Evolutionary conservation across 2,888 invertebrate species (phyloP), one percentile per base, ranked within the genome.

Genomic region (Trachelus iudaicus): DNA sequence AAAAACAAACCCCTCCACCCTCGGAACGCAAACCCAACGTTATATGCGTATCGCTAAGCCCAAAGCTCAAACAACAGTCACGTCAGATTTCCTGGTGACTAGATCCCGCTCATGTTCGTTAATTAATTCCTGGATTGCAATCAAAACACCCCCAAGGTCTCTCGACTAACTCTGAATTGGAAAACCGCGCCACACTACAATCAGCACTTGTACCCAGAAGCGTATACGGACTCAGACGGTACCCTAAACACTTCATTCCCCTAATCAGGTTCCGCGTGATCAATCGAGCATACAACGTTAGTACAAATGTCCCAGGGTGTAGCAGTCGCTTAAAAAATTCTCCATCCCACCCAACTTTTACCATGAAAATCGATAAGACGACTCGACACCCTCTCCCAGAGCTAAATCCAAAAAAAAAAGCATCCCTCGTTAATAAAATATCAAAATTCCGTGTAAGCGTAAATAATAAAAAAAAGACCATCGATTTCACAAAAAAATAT

Each of bases 91-190:
- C 82, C 81, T 81, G 76, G 79, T 79, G 84, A 84, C 84, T 79
- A 79, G 85, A 85, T 84, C 82, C 80, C 73, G 79, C 81, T 81
- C 84, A 81, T 82, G 83, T 82, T 84, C 85, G 87, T 87, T 88
- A 87, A 88, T 88, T 87, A 86, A 87, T 88, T 87, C 85, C 82
- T 76, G 83, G 81, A 86, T 86, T 85, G 85, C 85, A 86, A 86
- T 86, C 84, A 85, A 85, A 86, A 84, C 83, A 79, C 81, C 81
- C 78, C 81, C 75, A 75, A 79, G 80, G 80, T 77, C 75, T 73
- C 76, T 76, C 78, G 34, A 33, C 71, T 31, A 15, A 69, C 69
- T 69, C n/a, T 11, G 69, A 69, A 69, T 69, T 69, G 69, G 69
- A 69, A 69, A 30, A 30, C 69, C 69, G 69, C 69, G 69, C 69